Base-by-base conservation (phyloP, 2,797 vertebrate genomes). In the Crypturellus tataupa region DNA sequence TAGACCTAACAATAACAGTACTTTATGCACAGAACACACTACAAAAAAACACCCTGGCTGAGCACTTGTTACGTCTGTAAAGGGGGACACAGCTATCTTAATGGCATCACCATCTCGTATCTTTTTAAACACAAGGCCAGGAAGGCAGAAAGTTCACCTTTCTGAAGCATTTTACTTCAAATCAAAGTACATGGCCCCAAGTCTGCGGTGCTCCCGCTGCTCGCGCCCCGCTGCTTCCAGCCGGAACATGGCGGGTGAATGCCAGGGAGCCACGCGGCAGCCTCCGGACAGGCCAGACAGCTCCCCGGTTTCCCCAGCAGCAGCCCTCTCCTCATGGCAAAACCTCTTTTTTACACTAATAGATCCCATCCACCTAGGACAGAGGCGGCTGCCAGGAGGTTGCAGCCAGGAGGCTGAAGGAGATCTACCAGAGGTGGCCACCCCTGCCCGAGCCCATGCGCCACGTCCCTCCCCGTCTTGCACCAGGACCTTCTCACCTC, bases 1-100 rank as follows among this genome's bases (percentile, higher is more conserved):
- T 77, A 93, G 78, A 79, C 47, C 42, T 93, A 95, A 64, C 85
- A 87, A 55, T 75, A 89, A 72, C n/a, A 71, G 44, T 63, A 70
- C 47, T 62, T 76, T 55, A 91, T 17, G 44, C 49, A 85, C 6
- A 60, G 80, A 81, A 49, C 39, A 55, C 0, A 25, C 82, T 92
- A 60, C 33, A 55, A 55, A 37, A 59, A 37, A 75, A 51, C 8
- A 58, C 65, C 2, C 81, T 60, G 9, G 49, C 6, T 15, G 71
- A 85, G 87, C 82, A 85, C 69, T 80, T 84, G 81, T 35, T 67
- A 11, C n/a, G 65, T 77, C 40, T 94, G 89, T 83, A 81, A 89
- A 95, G 67, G 44, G 39, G 89, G 55, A 51, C 42, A 70, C 24
- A 40, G 55, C 49, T 4, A 35, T n/a, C 78, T 79, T 18, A 65